Evolutionary conservation across 2,113 vertebrate species (phyloP), one percentile per base, ranked within the genome.

Genomic region (Saimiri boliviensis): DNA sequence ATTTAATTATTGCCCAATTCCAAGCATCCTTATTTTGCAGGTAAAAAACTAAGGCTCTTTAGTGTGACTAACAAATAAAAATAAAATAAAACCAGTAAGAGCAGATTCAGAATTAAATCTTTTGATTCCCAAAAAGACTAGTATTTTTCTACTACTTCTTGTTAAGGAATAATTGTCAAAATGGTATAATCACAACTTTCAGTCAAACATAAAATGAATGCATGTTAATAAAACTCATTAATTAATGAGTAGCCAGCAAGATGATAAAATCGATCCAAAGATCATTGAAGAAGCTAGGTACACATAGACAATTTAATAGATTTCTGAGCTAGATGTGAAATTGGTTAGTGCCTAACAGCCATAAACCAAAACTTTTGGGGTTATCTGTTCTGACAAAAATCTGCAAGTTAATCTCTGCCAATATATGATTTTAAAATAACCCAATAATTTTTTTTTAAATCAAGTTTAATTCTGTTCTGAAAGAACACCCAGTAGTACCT

Each of bases 391-490:
- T 40, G 42, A 85, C 9, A 88, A 94, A 87, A 76, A n/a, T 68
- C 58, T 73, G 76, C 60, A 94, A 86, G 68, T 94, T 94, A 96
- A 89, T 77, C 82, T 89, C 86, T 94, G n/a, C 73, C 32, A 42
- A 73, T 58, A n/a, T 11, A 25, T 81, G 35, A 74, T 80, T 91
- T 91, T 12, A 16, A 85, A 93, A 70, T 80, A 74, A 20, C 11
- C 25, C 11, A 70, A 25, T 56, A 83, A 71, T 87, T 30, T 63
- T 63, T 63, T 32, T 37, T 88, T 90, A 96, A 87, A 49, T 84
- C 49, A 85, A 60, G 40, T 16, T 89, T 37, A 77, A 35, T n/a
- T 94, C 66, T 88, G 2, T 89, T 94, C 45, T 45, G 21, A 93
- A 81, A 91, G 71, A 63, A 93, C 9, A 63, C 8, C 49, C 40